These are phyloP conservation scores for Pomacea maculata DNA, from an alignment of 1,140 invertebrate species.

Conservation along the genomic window DNA sequence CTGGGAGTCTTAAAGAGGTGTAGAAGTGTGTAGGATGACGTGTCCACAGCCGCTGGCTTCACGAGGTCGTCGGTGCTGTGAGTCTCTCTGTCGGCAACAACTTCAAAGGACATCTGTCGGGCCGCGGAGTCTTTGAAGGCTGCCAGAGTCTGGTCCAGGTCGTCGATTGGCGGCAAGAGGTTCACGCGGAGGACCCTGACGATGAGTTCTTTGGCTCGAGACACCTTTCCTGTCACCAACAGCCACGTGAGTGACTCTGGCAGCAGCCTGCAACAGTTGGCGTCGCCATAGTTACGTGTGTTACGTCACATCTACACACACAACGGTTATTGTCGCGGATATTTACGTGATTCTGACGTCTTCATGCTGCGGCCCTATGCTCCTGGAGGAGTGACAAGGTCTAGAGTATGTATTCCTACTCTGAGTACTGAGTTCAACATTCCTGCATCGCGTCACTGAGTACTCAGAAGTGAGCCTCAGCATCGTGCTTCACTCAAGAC, in stretches of 20 bases:
- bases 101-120: background rate
- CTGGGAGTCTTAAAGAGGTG: conserved; percentile 43
- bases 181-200: conserved; percentile 49
- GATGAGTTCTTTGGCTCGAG: conserved; percentile 43
- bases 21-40: conserved; percentile 28
- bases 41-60: background rate
- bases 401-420: no score
- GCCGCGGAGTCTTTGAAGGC: background rate
- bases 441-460: no score
- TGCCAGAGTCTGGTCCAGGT: conserved; percentile 16
- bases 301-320: no score
- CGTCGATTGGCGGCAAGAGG: conserved; percentile 17
- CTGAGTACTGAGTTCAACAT: no score
- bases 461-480: no score
- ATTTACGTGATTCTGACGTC: no score
- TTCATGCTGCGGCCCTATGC: no score
- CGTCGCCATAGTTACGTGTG: no score
- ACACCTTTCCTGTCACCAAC: conserved; percentile 42
- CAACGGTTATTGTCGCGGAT: no score
- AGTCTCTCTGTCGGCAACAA: no score
- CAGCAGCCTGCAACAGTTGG: conserved; percentile 46
- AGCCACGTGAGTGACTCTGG: conserved; percentile 61
- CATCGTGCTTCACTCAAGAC: no score
- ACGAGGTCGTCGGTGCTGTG: background rate
- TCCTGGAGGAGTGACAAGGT: no score